A percentile compares a stretch with the other conserved stretches of the same genome.
Conservation (phyloP, 2,888 invertebrate genomes). For the Linnaemya vulpina region DNA sequence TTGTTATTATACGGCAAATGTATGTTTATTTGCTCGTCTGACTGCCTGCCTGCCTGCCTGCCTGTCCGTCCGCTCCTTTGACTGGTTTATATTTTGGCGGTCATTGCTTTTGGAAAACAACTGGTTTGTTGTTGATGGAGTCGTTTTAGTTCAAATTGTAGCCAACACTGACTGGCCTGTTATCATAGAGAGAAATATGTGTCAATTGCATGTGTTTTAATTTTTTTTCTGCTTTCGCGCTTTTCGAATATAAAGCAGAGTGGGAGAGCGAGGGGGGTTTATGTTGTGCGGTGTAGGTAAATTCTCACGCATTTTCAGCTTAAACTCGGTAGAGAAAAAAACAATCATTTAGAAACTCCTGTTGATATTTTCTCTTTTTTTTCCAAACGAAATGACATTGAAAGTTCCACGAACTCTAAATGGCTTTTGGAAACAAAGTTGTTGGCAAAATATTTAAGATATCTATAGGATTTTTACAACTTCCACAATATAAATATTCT, state of each 20-base stretch:
- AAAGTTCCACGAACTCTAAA: slow-evolving; percentile 52
- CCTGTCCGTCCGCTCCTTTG: slow-evolving; percentile 52
- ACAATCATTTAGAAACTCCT: slow-evolving; percentile 43
- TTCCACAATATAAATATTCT: no score
- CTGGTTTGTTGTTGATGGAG: slow-evolving; percentile 55
- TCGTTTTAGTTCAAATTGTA: slow-evolving; percentile 48
- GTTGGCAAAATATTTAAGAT: neutral
- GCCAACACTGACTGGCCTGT: slow-evolving; percentile 37
- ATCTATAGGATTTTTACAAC: no score
- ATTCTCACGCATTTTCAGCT: slow-evolving; percentile 67
- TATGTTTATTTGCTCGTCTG: slow-evolving; percentile 13
- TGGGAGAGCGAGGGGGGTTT: neutral
- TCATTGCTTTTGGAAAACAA: slow-evolving; percentile 67
- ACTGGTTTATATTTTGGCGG: slow-evolving; percentile 73
- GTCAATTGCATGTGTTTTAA: slow-evolving; percentile 73
- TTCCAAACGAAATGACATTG: slow-evolving; percentile 56
- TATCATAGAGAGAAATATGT: slow-evolving; percentile 71
- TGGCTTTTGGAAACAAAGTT: neutral
- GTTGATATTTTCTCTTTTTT: slow-evolving; percentile 56
- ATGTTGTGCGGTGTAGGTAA: slow-evolving; percentile 32
- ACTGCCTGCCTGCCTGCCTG: neutral
- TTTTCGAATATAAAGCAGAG: neutral
- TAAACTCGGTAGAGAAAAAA: slow-evolving; percentile 22
- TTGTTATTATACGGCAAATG: slow-evolving; percentile 63
- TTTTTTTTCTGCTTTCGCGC: neutral